Evolutionary conservation across 2,888 invertebrate genomes (phyloP).

Genomic region (Protonemura montana): DNA sequence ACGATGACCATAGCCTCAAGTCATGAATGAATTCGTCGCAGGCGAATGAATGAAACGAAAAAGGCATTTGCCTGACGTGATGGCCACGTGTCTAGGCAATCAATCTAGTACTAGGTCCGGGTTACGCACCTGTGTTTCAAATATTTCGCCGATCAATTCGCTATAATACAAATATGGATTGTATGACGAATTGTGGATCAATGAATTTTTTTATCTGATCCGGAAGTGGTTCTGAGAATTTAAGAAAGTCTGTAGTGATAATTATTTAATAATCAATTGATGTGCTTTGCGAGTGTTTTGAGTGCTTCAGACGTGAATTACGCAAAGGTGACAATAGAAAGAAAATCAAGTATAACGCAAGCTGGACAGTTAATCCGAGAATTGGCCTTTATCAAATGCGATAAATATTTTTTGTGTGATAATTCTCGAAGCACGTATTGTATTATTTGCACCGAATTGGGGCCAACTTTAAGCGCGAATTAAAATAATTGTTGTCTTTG

Average conservation of each 20-base stretch:
- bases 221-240: neutral
- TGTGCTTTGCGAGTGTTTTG: neutral
- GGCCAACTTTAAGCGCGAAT: too few species aligned
- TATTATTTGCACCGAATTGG: neutral
- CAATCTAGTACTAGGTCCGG: neutral
- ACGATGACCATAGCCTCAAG: neutral
- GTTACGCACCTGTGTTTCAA: neutral
- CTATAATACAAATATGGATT: neutral
- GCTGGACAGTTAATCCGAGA: neutral
- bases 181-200: neutral
- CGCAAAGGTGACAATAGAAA: neutral
- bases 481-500: neutral
- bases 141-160: neutral
- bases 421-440: too few species aligned
- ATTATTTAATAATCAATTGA: neutral
- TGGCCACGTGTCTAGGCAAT: neutral
- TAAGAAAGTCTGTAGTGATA: neutral
- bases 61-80: neutral
- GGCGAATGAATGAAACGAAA: neutral
- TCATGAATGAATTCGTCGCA: neutral
- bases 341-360: too few species aligned
- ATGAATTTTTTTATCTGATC: neutral
- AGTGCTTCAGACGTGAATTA: neutral
- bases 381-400: neutral
- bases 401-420: neutral